phyloP scores from a whole-genome alignment of 2,797 vertebrate genomes.

The Vespertilio murinus region DNA sequence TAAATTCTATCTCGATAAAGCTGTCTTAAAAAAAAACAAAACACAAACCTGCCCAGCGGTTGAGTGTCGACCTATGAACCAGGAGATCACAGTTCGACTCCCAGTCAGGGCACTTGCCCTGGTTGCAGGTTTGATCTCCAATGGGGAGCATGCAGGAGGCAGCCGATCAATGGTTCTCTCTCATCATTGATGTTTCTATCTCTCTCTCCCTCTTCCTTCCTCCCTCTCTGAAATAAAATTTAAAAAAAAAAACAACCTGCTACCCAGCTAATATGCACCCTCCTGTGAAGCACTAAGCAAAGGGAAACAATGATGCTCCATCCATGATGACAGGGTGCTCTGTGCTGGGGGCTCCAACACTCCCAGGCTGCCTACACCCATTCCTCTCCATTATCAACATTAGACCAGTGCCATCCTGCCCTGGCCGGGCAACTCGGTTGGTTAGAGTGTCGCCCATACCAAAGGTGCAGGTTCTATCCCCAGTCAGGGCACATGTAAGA shows the following conservation, averaged over 20 bases:
- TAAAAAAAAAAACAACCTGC: not conserved
- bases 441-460: not conserved
- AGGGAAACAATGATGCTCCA: not conserved
- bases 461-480: not conserved
- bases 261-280: not conserved
- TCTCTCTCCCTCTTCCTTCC: too few relatives aligned
- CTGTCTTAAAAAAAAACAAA: not conserved
- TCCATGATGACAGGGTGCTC: not conserved
- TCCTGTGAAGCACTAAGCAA: not conserved
- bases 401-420: not conserved
- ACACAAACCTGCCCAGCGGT: too few relatives aligned
- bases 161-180: too few relatives aligned
- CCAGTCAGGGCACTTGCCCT: too few relatives aligned
- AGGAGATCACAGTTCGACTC: too few relatives aligned
- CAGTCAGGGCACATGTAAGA: not conserved
- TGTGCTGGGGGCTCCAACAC: not conserved
- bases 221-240: too few relatives aligned
- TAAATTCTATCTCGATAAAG: not conserved
- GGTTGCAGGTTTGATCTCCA: too few relatives aligned
- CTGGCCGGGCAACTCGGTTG: not conserved
- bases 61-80: too few relatives aligned
- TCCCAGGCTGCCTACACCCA: not conserved
- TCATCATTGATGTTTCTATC: too few relatives aligned
- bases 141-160: too few relatives aligned
- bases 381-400: not conserved